These are phyloP conservation scores for Colaptes auratus DNA, from an alignment of 2,113 vertebrate species.

Conservation along the genomic window DNA sequence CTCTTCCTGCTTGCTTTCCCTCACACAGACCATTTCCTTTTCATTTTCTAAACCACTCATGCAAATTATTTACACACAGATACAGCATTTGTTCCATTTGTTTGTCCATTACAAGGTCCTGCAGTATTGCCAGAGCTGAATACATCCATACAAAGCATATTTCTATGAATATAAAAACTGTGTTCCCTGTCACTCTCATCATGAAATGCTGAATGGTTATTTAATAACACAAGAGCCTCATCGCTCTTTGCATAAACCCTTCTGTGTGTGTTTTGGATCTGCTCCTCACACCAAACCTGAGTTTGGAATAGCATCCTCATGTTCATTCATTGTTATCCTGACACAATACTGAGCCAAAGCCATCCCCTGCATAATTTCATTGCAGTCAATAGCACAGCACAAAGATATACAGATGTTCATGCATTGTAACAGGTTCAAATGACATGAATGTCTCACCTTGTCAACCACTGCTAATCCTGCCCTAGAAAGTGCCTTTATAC, in stretches of 20 bases:
- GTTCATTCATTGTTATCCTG: not conserved
- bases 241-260: not conserved
- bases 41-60: not conserved
- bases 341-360: not conserved
- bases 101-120: not conserved
- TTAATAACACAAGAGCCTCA: not conserved
- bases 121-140: slow-evolving; percentile 2
- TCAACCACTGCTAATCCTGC: not conserved
- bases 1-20: not conserved
- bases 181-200: not conserved
- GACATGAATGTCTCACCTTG: not conserved
- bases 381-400: not conserved
- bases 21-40: not conserved
- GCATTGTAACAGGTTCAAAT: not conserved
- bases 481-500: not conserved
- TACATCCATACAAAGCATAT: slow-evolving; percentile 18
- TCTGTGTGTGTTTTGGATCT: not conserved
- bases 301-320: not conserved
- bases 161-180: not conserved
- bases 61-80: not conserved
- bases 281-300: not conserved
- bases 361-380: not conserved
- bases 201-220: not conserved
- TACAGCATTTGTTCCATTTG: not conserved
- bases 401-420: not conserved